Evolutionary conservation across 2,797 vertebrate species (phyloP).

Genomic region (Chloroceryle amazona): DNA sequence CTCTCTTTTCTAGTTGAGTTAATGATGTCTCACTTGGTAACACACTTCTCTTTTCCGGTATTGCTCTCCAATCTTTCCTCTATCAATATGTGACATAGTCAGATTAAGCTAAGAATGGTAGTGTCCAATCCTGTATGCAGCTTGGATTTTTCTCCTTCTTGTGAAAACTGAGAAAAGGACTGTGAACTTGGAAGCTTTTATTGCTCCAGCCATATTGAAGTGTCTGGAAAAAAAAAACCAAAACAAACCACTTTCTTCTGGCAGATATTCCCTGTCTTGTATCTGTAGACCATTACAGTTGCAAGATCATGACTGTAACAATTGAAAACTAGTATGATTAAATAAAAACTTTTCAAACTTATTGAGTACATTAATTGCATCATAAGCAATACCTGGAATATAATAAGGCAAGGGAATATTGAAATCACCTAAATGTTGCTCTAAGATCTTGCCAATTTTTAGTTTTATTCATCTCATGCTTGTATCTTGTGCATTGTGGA

Average conservation of each 20-base stretch:
- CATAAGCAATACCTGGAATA: background rate
- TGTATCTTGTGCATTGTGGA: background rate
- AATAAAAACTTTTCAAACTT: background rate
- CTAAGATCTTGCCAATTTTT: background rate
- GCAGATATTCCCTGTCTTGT: background rate
- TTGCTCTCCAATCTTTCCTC: background rate
- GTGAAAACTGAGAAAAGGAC: background rate
- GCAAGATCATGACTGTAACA: background rate
- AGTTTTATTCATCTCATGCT: background rate
- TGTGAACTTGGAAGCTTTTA: background rate
- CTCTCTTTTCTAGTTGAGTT: background rate
- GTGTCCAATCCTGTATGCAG: background rate
- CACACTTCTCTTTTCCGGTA: background rate
- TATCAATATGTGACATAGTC: background rate
- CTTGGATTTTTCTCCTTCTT: background rate
- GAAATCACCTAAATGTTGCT: background rate
- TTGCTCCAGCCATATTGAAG: background rate
- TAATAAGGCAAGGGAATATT: background rate
- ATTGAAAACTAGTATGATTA: background rate
- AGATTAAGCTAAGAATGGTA: background rate
- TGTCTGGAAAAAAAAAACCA: background rate
- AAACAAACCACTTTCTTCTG: background rate
- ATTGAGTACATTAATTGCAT: background rate
- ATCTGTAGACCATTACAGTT: background rate
- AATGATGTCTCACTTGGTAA: background rate